These are phyloP conservation scores for Anoplolepis gracilipes DNA, from an alignment of 1,140 invertebrate species.

Conservation along the genomic window DNA sequence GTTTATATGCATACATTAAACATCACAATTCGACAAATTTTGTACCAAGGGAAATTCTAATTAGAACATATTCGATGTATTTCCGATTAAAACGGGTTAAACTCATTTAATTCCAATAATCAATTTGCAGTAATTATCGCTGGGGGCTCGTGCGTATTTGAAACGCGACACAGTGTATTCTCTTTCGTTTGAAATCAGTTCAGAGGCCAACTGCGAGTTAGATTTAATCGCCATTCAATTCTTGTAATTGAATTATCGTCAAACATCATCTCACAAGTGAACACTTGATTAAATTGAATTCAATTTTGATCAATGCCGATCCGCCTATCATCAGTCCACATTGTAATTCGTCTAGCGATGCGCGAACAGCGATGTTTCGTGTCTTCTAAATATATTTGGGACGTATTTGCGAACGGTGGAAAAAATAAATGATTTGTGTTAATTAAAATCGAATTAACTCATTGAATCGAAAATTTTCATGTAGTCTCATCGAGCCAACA, in stretches of 20 bases:
- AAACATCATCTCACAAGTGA: conserved; percentile 4
- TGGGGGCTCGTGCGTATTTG: background rate
- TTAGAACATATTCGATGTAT: conserved; percentile 41
- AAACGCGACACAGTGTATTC: background rate
- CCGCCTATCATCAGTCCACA: conserved; percentile 25
- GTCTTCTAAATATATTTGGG: background rate
- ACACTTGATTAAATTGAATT: conserved; percentile 55
- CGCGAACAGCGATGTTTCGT: background rate
- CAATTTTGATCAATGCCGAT: conserved; percentile 19
- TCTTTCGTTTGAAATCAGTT: conserved; percentile 35
- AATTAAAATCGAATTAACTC: conserved; percentile 28
- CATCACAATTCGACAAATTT: conserved; percentile 29
- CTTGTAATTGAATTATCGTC: conserved; percentile 41
- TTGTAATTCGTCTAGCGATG: background rate
- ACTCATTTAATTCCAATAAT: conserved; percentile 49
- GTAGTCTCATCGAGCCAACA: background rate
- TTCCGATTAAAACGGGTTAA: conserved; percentile 36
- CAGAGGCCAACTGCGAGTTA: conserved; percentile 25
- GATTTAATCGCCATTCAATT: conserved; percentile 40
- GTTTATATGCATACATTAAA: background rate
- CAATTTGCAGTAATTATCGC: conserved; percentile 27
- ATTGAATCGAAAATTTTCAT: conserved; percentile 32
- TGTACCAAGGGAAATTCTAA: conserved; percentile 8
- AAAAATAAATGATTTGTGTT: conserved; percentile 11
- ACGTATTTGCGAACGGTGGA: background rate